Evolutionary conservation across 1,140 invertebrate genomes (phyloP), one percentile per base, ranked within the genome.

Genomic region (Drosophila ogumai): DNA sequence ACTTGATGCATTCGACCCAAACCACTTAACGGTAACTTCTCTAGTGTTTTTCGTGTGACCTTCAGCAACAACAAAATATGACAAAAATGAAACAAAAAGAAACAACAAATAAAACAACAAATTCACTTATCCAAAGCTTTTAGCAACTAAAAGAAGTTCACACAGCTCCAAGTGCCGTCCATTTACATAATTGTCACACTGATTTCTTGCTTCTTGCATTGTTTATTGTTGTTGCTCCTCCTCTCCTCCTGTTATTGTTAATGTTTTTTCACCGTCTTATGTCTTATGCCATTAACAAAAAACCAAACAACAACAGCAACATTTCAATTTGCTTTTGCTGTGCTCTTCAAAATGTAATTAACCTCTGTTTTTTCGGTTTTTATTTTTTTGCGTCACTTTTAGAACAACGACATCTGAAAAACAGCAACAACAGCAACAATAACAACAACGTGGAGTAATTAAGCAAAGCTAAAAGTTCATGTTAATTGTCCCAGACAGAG

Each of bases 391-490:
- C 84, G 84, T 84, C 85, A 84, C 67, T 90, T 84, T 90, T 82
- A 88, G 84, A 87, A 87, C 82, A 73, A 76, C 80, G 80, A 79
- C 64, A 61, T 50, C 58, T 44, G 28, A 50, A 10, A 17, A 17
- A 25, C 44, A 46, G 22, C 10, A 44, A 12, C 8, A 47, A 28
- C 10, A 44, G 6, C 8, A 47, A 28, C 47, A 31, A 41, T 25
- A 71, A 43, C 79, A 61, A 64, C 76, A 64, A 68, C 72, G 81
- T 84, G 60, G 57, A 88, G 85, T 88, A 88, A 88, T 88, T 88
- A 88, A 88, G 84, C 85, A 88, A 90, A 88, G 84, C 84, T 90
- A 90, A 88, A 88, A 88, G 81, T 88, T 88, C 84, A 88, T 88
- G 84, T 90, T 88, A 88, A 88, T 88, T 88, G 84, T 90, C 84